Evolutionary conservation across 2,888 invertebrate species (phyloP), one percentile per base, ranked within the genome.

Genomic region (Hydrotaea cyrtoneurina): DNA sequence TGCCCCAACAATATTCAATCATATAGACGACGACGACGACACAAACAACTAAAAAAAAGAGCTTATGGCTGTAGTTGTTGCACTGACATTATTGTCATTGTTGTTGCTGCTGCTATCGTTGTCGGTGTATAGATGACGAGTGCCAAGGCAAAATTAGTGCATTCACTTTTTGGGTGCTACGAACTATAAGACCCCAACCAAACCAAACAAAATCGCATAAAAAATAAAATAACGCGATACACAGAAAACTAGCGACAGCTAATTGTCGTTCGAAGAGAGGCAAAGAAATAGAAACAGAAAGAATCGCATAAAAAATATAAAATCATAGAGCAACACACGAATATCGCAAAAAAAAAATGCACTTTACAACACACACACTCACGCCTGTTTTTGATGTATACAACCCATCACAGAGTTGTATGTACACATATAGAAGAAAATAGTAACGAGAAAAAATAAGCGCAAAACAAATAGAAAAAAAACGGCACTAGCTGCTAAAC

Each of bases 81-180:
- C 43, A 46, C 21, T 46, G 66, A 36, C 21, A 17, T 55, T 57
- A 66, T 55, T 39, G 46, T 69, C 80, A 71, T 82, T 79, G 64
- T 57, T 81, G 83, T 46, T 81, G 43, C 75, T 81, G 66, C 36
- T 81, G n/a, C 71, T 81, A 66, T 73, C 19, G 55, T 66, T 19
- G 43, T 46, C 46, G 46, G 69, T 80, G 66, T 76, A 75, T 78
- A 73, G 64, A 88, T 80, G 88, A 86, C 90, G 88, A 90, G 89
- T 90, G 90, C 90, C 90, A 90, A 90, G 90, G 90, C 89, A 88
- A 90, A 89, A 89, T 89, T 89, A 89, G 90, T 90, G 90, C 90
- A 90, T 90, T 90, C 90, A 90, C 90, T 90, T 90, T 89, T 90
- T 86, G 83, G 79, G 79, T 85, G 84, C 82, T 72, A 81, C 79